These are phyloP conservation scores for Kryptolebias marmoratus DNA, from an alignment of 2,113 vertebrate species.

Conservation along the genomic window DNA sequence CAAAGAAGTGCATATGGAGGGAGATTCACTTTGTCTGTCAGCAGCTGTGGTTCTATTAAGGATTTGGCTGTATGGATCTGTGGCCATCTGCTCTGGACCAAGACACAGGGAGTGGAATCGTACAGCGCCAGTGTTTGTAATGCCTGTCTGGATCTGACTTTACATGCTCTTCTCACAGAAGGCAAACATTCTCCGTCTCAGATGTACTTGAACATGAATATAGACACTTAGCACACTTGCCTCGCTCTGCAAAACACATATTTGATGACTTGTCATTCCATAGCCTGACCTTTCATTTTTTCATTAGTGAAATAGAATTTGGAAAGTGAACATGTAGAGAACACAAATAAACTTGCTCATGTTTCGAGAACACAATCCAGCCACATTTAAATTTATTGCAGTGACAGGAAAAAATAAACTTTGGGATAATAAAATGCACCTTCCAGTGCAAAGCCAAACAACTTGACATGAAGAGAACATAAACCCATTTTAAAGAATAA, in stretches of 20 bases:
- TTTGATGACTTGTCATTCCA: neutral
- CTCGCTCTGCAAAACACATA: neutral
- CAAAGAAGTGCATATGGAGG: slow-evolving; percentile 75
- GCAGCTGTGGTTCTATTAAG: slow-evolving; percentile 80
- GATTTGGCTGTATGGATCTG: slow-evolving; percentile 63
- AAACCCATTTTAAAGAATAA: too few species aligned
- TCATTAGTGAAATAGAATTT: neutral
- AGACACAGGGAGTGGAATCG: slow-evolving; percentile 53
- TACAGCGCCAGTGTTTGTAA: slow-evolving; percentile 43
- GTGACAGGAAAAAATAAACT: neutral
- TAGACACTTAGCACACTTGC: neutral
- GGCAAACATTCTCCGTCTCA: slow-evolving; percentile 20
- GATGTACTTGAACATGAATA: neutral
- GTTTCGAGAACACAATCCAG: neutral
- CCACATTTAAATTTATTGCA: neutral
- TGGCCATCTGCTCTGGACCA: slow-evolving; percentile 77
- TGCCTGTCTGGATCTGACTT: slow-evolving; percentile 49
- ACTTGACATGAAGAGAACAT: too few species aligned
- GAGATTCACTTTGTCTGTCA: slow-evolving; percentile 79
- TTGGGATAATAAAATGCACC: neutral
- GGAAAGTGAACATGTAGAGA: neutral
- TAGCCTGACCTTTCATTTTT: neutral
- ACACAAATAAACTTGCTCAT: neutral
- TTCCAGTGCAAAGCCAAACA: neutral
- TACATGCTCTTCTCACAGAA: slow-evolving; percentile 26